phyloP scores from a whole-genome alignment of 2,113 vertebrate genomes.

The Fregata magnificens region DNA sequence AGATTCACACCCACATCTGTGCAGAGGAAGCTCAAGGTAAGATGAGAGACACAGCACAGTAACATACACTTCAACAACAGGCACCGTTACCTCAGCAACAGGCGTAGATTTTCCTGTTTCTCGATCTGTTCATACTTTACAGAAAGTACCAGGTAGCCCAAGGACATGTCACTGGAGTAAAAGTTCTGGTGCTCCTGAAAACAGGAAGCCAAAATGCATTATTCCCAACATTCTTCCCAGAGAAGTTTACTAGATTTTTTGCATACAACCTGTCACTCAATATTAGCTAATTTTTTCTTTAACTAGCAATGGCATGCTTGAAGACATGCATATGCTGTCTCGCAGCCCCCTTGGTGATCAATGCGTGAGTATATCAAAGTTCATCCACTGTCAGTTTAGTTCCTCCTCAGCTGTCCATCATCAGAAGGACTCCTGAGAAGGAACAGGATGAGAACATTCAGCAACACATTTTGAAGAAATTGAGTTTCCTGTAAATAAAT shows the following conservation, averaged over 20 bases:
- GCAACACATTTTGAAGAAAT: neutral
- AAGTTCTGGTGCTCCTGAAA: slow-evolving; percentile 88
- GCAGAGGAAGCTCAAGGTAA: neutral
- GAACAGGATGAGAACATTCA: neutral
- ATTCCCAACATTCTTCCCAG: neutral
- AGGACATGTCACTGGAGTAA: slow-evolving; percentile 78
- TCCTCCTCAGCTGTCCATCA: neutral
- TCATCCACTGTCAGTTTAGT: neutral
- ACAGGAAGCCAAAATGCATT: neutral
- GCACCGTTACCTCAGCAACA: slow-evolving; percentile 81
- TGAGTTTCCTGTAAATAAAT: neutral
- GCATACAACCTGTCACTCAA: neutral
- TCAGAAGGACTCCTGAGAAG: neutral
- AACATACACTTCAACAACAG: neutral
- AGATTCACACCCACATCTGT: neutral
- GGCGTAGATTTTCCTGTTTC: slow-evolving; percentile 79
- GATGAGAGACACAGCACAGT: neutral
- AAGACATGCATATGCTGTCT: neutral
- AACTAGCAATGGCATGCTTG: neutral
- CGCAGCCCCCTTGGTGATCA: neutral
- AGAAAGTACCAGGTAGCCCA: slow-evolving; percentile 85
- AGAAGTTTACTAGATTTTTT: neutral
- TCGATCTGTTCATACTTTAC: slow-evolving; percentile 85
- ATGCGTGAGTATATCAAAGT: neutral
- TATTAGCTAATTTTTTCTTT: neutral